Conservation (phyloP, 2,888 invertebrate species). For the Tetragonisca angustula region DNA sequence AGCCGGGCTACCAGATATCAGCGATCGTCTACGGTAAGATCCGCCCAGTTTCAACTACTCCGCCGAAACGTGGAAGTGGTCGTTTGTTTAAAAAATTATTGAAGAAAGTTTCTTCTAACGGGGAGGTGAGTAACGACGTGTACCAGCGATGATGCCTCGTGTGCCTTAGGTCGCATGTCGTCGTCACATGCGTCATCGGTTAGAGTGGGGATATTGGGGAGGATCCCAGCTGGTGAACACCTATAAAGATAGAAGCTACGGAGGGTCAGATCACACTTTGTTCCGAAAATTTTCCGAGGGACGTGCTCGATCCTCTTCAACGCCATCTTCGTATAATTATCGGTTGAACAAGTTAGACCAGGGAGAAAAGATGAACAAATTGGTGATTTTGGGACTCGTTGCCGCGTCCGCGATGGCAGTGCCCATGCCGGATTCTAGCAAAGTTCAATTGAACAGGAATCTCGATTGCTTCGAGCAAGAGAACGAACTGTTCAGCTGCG, state of each 20-base stretch:
- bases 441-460: constrained; percentile 41
- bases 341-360: not conserved
- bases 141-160: constrained; percentile 59
- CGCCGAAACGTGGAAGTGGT: constrained; percentile 40
- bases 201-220: constrained; percentile 74
- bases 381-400: constrained; percentile 78
- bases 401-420: constrained; percentile 80
- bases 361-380: constrained; percentile 83
- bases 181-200: constrained; percentile 58
- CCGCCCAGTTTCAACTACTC: constrained; percentile 53
- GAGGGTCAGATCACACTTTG: constrained; percentile 81
- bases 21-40: constrained; percentile 48
- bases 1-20: constrained; percentile 33
- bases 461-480: constrained; percentile 81
- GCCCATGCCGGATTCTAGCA: constrained; percentile 71
- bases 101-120: constrained; percentile 77
- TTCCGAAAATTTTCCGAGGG: constrained; percentile 81
- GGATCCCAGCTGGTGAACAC: constrained; percentile 74
- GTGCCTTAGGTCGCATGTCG: constrained; percentile 56
- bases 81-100: constrained; percentile 84
- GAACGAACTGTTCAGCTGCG: constrained; percentile 85
- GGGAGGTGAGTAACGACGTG: constrained; percentile 66
- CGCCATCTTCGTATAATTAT: not conserved
- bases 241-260: constrained; percentile 82
- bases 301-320: constrained; percentile 48